Evolutionary conservation across 2,888 invertebrate genomes (phyloP), one percentile per base, ranked within the genome.

Genomic region (Archaeoteleia sp.): DNA sequence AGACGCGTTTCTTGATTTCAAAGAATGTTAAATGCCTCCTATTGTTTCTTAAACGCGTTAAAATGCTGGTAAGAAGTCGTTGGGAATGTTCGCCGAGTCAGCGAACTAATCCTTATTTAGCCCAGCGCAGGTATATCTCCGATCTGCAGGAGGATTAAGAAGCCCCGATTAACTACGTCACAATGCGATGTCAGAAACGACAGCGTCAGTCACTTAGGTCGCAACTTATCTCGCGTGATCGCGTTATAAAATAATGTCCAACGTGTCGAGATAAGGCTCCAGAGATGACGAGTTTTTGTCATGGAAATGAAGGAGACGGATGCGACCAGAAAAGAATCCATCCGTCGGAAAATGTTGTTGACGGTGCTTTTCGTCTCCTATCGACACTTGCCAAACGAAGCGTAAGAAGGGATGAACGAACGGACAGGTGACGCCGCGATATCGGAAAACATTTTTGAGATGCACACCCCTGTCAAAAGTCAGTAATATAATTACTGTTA

Each of bases 31-130:
- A n/a, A n/a, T n/a, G n/a, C n/a, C n/a, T n/a, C n/a, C n/a, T n/a
- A n/a, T 49, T 42, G 13, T 42, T 49, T 42, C 17, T 35, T 32
- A 34, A 39, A 48, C 32, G 51, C 40, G 40, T n/a, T 39, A 40
- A 51, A 51, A 51, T 51, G 20, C 27, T n/a, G 17, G 5, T 6
- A 15, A 51, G 40, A 51, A 39, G 30, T 51, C 12, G 29, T 40
- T 51, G 8, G 51, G 40, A 17, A 40, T 30, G 40, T 40, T 66
- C 69, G 80, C 54, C 76, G 69, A 79, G 80, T 82, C 82, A 82
- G 54, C 71, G 61, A 67, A 70, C 72, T 81, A 82, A 82, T 82
- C 82, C 81, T 79, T 73, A 78, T 81, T 82, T 79, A 81, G 79
- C 75, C 78, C 72, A 23, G 20, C 14, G 51, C 51, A 58, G 34